phyloP scores from a whole-genome alignment of 2,888 invertebrate genomes.

The Erannis defoliaria region DNA sequence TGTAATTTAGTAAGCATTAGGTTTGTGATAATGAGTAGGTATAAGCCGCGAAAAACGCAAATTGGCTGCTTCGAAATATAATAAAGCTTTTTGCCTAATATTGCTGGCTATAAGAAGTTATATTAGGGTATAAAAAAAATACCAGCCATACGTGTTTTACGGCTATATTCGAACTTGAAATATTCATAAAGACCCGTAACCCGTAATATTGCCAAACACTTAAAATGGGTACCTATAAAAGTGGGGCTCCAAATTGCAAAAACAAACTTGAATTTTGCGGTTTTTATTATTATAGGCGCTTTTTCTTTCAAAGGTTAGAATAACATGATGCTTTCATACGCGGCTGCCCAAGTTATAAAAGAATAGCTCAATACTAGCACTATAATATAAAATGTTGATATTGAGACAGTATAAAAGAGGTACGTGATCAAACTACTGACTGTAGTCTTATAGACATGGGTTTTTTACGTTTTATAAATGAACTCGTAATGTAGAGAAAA shows the following conservation, averaged over 20 bases:
- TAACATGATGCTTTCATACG: constrained; percentile 50
- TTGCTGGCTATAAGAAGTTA: constrained; percentile 27
- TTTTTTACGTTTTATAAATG: no score
- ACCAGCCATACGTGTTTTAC: constrained; percentile 27
- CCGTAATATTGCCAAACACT: constrained; percentile 47
- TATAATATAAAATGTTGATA: not conserved
- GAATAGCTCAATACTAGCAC: not conserved
- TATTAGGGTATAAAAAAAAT: constrained; percentile 28
- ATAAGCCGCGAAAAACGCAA: constrained; percentile 21
- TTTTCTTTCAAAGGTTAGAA: constrained; percentile 53
- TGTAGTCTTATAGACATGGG: no score
- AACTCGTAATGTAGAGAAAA: no score
- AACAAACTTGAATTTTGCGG: constrained; percentile 52
- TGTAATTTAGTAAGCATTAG: constrained; percentile 14
- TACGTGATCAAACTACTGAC: no score
- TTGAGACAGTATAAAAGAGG: not conserved
- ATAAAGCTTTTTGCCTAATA: constrained; percentile 20
- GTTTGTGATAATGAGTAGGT: constrained; percentile 23
- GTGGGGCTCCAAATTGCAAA: constrained; percentile 52
- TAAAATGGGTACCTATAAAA: constrained; percentile 52
- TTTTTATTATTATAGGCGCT: constrained; percentile 58
- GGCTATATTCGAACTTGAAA: constrained; percentile 28
- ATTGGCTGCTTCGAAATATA: constrained; percentile 21
- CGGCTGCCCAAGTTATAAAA: constrained; percentile 45
- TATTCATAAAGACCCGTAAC: constrained; percentile 40